Base-by-base conservation (phyloP, 2,888 invertebrate genomes). In the Mesorhabditis belari region DNA sequence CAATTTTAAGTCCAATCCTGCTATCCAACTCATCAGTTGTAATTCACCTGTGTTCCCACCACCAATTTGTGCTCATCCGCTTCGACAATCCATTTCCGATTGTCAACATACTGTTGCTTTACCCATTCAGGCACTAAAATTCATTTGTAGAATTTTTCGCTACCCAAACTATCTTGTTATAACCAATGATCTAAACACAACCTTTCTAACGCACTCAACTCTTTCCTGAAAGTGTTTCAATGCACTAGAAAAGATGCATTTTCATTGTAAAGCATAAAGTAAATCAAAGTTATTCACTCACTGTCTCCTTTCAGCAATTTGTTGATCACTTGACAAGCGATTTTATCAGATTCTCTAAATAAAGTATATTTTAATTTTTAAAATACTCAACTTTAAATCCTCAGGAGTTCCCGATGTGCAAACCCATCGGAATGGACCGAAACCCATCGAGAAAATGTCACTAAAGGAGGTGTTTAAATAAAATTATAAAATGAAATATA, bases 341-440 rank as follows among this genome's bases (percentile, higher is more conserved):
- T 84, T 59, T 81, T 73, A 75, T 87, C 87, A 0, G 86, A 86
- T n/a, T 74, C 77, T 27, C 80, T 78, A 2, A 35, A 17, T 17
- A 35, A 35, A n/a, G n/a, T n/a, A 2, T 2, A 35, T n/a, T 35
- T 35, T 35, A 1, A 35, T 35, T n/a, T 35, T 35, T 12, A 35
- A 17, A 6, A 9, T 35, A 9, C n/a, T n/a, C n/a, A 17, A 35
- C 44, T n/a, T 1, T 55, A 69, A 56, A 77, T 87, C 87, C 28
- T 74, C 71, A 0, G 81, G 77, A 17, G 82, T 76, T n/a, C 84
- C 84, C 2, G 86, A 86, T 1, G 86, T 84, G 73, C 87, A 87
- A 3, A 87, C 85, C 87, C 87, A 87, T 25, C 87, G 82, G 79
- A 87, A 87, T 2, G 87, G 87, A 9, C 87, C 87, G 77, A 87